phyloP scores from a whole-genome alignment of 2,113 vertebrate genomes.

The Cinclus mexicanus region DNA sequence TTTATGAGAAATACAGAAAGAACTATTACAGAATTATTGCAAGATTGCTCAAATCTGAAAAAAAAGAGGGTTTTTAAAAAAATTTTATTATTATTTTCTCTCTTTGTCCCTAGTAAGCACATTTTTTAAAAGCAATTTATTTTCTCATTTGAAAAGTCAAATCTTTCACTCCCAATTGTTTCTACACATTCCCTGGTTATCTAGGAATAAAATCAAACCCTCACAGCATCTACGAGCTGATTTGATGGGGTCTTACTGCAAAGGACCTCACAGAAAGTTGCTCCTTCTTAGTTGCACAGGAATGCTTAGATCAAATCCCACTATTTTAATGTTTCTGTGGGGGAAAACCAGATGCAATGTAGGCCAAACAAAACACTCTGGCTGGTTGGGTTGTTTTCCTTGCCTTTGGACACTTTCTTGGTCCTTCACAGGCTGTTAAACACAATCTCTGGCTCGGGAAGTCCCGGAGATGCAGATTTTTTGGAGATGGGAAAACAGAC shows the following conservation, averaged over 20 bases:
- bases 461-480: background rate
- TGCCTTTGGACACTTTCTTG: background rate
- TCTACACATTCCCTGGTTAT: background rate
- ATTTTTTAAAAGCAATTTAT: background rate
- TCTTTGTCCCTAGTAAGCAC: background rate
- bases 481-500: background rate
- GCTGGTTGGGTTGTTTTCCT: background rate
- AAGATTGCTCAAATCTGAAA: background rate
- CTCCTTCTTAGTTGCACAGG: background rate
- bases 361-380: background rate
- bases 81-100: background rate
- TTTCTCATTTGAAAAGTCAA: background rate
- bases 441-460: background rate
- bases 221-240: background rate
- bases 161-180: background rate
- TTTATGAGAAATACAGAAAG: background rate
- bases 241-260: background rate
- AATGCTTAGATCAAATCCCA: slow-evolving; percentile 16
- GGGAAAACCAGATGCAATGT: background rate
- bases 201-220: background rate
- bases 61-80: background rate
- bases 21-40: background rate
- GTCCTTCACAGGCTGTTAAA: slow-evolving; percentile 24
- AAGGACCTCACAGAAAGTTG: background rate
- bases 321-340: background rate